Conservation (phyloP, 2,888 invertebrate genomes). For the Stegophylla sp. region DNA sequence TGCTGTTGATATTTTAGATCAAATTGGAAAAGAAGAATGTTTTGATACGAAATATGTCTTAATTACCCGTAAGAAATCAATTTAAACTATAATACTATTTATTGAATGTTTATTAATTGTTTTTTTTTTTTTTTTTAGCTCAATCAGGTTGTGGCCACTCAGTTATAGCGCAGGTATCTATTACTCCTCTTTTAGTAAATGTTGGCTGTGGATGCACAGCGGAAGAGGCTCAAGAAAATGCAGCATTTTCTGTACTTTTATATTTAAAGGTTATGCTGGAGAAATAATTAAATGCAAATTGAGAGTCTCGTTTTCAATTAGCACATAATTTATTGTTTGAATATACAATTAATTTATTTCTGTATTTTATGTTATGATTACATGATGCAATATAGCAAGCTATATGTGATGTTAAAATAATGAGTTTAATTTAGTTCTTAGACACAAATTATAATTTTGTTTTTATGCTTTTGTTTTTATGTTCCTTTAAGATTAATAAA, state of each 20-base stretch:
- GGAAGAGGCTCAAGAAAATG: constrained; percentile 84
- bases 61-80: too few species aligned
- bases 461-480: too few species aligned
- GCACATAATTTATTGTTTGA: too few species aligned
- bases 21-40: not conserved
- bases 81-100: not conserved
- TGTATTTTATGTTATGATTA: too few species aligned
- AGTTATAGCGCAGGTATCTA: constrained; percentile 79
- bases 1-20: not conserved
- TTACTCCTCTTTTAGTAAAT: constrained; percentile 90
- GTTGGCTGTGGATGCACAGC: constrained; percentile 82
- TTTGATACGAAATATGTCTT: not conserved
- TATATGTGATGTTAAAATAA: too few species aligned
- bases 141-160: not conserved
- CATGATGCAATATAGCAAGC: too few species aligned
- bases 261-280: constrained; percentile 38
- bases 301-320: too few species aligned
- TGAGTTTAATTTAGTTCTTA: too few species aligned
- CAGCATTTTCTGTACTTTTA: constrained; percentile 66
- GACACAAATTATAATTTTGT: too few species aligned
- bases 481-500: too few species aligned
- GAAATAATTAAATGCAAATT: not conserved
- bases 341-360: too few species aligned
- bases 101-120: not conserved
- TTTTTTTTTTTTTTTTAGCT: not conserved